phyloP scores from a whole-genome alignment of 2,797 vertebrate genomes.

The Apogon hyalosoma region DNA sequence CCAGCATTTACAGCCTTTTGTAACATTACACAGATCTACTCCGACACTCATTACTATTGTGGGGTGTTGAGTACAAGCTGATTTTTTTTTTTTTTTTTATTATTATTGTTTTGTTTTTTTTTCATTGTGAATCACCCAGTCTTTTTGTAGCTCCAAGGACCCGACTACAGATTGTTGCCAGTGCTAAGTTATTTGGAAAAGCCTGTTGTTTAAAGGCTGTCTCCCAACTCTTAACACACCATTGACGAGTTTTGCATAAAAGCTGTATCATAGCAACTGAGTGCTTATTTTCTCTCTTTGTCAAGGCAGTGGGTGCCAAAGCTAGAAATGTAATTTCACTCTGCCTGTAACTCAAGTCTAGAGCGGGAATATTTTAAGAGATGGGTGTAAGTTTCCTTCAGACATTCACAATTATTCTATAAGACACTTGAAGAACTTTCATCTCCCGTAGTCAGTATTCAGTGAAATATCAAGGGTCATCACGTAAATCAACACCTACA shows the following conservation, averaged over 20 bases:
- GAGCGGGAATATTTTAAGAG: too few species aligned
- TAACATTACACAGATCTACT: conserved; percentile 14
- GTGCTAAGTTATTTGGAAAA: conserved; percentile 22
- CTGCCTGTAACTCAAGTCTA: too few species aligned
- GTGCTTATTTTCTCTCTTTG: conserved; percentile 15
- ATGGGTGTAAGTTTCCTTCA: too few species aligned
- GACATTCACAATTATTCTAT: too few species aligned
- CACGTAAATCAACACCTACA: too few species aligned
- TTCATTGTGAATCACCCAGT: too few species aligned
- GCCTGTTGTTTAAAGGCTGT: conserved; percentile 36
- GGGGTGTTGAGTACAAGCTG: background rate
- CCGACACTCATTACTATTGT: conserved; percentile 1
- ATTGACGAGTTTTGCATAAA: conserved; percentile 39
- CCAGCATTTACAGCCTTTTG: conserved; percentile 34
- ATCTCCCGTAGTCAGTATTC: too few species aligned
- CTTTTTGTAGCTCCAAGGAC: background rate
- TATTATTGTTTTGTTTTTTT: too few species aligned
- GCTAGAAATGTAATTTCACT: conserved; percentile 9
- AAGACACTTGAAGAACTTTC: too few species aligned
- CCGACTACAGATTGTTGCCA: conserved; percentile 29
- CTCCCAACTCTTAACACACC: conserved; percentile 17
- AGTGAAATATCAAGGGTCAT: too few species aligned
- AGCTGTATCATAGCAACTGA: conserved; percentile 63
- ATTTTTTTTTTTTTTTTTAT: background rate
- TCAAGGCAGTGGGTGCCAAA: conserved; percentile 7